Percentiles rank a stretch among this genome's conserved stretches.
These are phyloP conservation scores for Drosophila lutescens DNA, from an alignment of 2,888 invertebrate species.

Conservation along the genomic window DNA sequence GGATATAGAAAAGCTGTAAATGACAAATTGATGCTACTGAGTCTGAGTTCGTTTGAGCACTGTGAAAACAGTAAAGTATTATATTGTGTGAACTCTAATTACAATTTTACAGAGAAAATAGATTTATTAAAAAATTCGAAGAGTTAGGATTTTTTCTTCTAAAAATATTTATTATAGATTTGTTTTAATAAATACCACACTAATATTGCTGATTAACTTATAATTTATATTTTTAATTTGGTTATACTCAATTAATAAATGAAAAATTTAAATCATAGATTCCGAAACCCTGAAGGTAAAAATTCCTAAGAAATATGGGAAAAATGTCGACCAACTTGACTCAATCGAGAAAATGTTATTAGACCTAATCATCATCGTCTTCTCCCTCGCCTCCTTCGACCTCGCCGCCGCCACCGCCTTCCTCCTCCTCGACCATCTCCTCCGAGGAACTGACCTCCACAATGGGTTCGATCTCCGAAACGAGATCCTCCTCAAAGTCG, in stretches of 20 bases:
- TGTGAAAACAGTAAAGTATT: not conserved
- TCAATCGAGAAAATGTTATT: not conserved
- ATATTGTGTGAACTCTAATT: too few species aligned
- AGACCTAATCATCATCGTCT: slow-evolving; percentile 7
- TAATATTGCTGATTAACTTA: not conserved
- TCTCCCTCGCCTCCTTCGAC: slow-evolving; percentile 59
- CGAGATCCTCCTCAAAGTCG: slow-evolving; percentile 78
- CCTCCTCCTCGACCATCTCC: slow-evolving; percentile 71
- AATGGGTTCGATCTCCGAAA: slow-evolving; percentile 69
- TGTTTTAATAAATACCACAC: too few species aligned
- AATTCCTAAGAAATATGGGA: not conserved
- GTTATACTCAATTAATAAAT: not conserved
- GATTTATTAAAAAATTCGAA: too few species aligned
- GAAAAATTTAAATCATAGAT: not conserved
- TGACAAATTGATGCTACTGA: slow-evolving; percentile 13
- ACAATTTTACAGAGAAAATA: too few species aligned
- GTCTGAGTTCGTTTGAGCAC: not conserved
- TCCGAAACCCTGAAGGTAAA: not conserved
- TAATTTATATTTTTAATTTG: not conserved
- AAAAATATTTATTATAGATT: too few species aligned
- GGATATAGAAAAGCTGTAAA: slow-evolving; percentile 12
- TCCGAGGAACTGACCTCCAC: slow-evolving; percentile 68
- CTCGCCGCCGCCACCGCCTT: slow-evolving; percentile 61
- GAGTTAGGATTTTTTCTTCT: too few species aligned
- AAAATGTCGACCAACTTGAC: not conserved